A percentile compares a stretch with the other conserved stretches of the same genome.
Conservation (phyloP, 1,140 invertebrate genomes). For the Nebria ingens region DNA sequence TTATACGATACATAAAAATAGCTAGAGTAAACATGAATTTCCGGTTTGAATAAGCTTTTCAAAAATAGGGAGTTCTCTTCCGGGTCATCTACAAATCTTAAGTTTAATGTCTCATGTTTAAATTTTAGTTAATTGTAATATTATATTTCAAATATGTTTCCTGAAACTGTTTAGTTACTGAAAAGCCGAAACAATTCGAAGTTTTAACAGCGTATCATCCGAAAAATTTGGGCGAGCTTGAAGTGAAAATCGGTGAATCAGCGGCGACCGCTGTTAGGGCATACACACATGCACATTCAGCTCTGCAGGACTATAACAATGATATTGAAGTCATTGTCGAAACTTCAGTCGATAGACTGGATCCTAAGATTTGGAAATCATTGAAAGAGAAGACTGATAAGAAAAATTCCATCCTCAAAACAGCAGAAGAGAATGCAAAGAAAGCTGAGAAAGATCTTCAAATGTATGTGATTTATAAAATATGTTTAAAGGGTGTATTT, state of each 20-base stretch:
- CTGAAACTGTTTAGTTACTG: slow-evolving; percentile 17
- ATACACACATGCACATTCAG: slow-evolving; percentile 42
- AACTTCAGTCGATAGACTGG: slow-evolving; percentile 42
- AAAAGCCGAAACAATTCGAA: slow-evolving; percentile 17
- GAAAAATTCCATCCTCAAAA: slow-evolving; percentile 37
- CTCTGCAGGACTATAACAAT: slow-evolving; percentile 45
- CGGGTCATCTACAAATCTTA: too few species aligned
- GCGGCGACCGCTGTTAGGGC: slow-evolving; percentile 43
- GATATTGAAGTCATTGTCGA: slow-evolving; percentile 50
- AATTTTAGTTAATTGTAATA: too few species aligned
- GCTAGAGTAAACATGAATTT: too few species aligned
- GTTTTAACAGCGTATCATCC: slow-evolving; percentile 27
- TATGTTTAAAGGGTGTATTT: not conserved
- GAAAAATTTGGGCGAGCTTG: slow-evolving; percentile 40
- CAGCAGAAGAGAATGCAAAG: slow-evolving; percentile 39
- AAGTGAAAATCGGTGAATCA: slow-evolving; percentile 39
- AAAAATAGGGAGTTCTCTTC: too few species aligned
- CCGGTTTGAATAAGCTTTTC: too few species aligned
- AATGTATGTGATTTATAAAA: slow-evolving; percentile 23
- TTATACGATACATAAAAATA: too few species aligned
- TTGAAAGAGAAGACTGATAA: slow-evolving; percentile 46
- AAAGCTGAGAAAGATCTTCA: slow-evolving; percentile 25
- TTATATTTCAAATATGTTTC: too few species aligned
- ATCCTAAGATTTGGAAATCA: slow-evolving; percentile 42
- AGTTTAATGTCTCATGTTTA: too few species aligned